These are phyloP conservation scores for Semotilus atromaculatus DNA, from an alignment of 2,797 vertebrate genomes.

Conservation along the genomic window DNA sequence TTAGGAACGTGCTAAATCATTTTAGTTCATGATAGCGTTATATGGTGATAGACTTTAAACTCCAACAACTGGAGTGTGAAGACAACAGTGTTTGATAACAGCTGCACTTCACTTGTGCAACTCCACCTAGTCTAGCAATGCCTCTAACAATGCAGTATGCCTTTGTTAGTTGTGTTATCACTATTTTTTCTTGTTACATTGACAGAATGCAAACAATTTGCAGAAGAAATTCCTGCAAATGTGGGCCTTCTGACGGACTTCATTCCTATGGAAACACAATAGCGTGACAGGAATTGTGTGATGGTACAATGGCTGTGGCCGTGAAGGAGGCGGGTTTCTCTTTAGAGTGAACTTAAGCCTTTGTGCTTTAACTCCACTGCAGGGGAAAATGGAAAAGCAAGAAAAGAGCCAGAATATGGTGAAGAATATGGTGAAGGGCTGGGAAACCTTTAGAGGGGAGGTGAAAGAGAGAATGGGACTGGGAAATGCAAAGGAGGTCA, in stretches of 20 bases:
- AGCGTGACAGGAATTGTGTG: background rate
- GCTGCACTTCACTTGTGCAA: background rate
- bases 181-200: background rate
- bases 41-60: conserved; percentile 15
- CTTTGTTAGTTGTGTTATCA: background rate
- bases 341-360: conserved; percentile 39
- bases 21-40: background rate
- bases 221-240: background rate
- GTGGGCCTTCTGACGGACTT: conserved; percentile 10
- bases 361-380: conserved; percentile 18
- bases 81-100: conserved; percentile 18
- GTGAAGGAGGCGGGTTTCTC: conserved; percentile 28
- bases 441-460: conserved; percentile 14
- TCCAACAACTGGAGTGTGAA: background rate
- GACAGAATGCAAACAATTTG: conserved; percentile 7
- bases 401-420: background rate
- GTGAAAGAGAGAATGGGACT: conserved; percentile 4
- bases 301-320: background rate
- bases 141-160: background rate
- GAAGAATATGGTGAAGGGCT: background rate
- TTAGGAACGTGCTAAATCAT: background rate
- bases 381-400: background rate
- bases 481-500: conserved; percentile 27
- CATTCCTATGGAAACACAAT: conserved; percentile 49
- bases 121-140: background rate